These are phyloP conservation scores for Apogon talboti DNA, from an alignment of 2,797 vertebrate species.

Conservation along the genomic window DNA sequence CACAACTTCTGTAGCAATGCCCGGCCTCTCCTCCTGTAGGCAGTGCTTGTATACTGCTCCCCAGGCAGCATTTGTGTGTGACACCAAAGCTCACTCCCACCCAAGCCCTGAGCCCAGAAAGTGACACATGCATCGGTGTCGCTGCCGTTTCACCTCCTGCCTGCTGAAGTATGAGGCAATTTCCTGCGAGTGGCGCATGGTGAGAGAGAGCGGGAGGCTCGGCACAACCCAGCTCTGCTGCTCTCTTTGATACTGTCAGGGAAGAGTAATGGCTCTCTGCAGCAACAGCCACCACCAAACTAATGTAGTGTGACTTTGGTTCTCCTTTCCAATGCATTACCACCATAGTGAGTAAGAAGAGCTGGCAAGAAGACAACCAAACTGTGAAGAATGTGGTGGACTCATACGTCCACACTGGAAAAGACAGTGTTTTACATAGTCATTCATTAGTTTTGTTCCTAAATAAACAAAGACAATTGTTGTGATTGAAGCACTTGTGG, in stretches of 20 bases:
- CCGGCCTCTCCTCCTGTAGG: slow-evolving; percentile 50
- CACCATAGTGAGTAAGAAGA: slow-evolving; percentile 73
- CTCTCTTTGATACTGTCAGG: slow-evolving; percentile 86
- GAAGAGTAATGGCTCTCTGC: slow-evolving; percentile 87
- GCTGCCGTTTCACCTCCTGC: slow-evolving; percentile 84
- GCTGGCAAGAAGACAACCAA: slow-evolving; percentile 63
- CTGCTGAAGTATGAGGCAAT: slow-evolving; percentile 88
- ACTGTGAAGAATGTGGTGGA: slow-evolving; percentile 46
- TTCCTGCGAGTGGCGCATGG: slow-evolving; percentile 85
- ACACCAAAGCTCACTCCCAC: slow-evolving; percentile 81
- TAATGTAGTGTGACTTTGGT: slow-evolving; percentile 86
- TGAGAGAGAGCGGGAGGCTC: slow-evolving; percentile 64
- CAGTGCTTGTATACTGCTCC: slow-evolving; percentile 68
- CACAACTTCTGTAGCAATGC: slow-evolving; percentile 31
- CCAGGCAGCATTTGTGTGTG: slow-evolving; percentile 76
- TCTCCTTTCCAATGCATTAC: slow-evolving; percentile 83
- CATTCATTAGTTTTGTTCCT: slow-evolving; percentile 48
- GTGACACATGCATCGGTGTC: slow-evolving; percentile 85
- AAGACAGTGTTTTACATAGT: slow-evolving; percentile 51
- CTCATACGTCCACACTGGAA: slow-evolving; percentile 29
- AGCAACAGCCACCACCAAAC: slow-evolving; percentile 81
- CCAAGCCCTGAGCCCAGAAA: slow-evolving; percentile 79
- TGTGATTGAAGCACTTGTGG: slow-evolving; percentile 36
- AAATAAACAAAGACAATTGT: slow-evolving; percentile 49
- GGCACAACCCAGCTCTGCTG: slow-evolving; percentile 68